phyloP scores from a whole-genome alignment of 2,888 invertebrate species.

The Heteropelma amictum region DNA sequence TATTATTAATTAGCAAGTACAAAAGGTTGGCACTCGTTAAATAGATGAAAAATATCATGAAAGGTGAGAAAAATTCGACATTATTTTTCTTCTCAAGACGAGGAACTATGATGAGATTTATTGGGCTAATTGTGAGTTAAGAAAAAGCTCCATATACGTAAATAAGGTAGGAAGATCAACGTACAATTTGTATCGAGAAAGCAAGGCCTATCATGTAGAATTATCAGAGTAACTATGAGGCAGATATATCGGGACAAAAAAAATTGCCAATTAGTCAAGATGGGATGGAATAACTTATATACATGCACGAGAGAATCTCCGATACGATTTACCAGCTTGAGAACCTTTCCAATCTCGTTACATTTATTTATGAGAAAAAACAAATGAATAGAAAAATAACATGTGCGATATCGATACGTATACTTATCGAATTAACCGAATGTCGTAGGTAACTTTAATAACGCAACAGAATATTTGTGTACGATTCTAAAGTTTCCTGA shows the following conservation, averaged over 20 bases:
- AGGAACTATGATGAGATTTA: too few relatives aligned
- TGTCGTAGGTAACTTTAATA: not conserved
- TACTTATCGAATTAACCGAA: conserved; percentile 25
- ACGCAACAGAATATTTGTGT: not conserved
- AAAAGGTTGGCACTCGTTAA: too few relatives aligned
- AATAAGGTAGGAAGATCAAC: too few relatives aligned
- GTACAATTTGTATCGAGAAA: too few relatives aligned
- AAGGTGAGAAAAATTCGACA: too few relatives aligned
- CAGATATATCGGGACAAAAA: not conserved
- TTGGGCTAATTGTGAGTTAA: too few relatives aligned
- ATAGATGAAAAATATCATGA: too few relatives aligned
- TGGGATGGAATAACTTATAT: not conserved
- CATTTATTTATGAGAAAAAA: conserved; percentile 3
- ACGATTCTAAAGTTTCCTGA: conserved; percentile 20
- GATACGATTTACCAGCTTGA: conserved; percentile 23
- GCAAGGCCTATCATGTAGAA: too few relatives aligned
- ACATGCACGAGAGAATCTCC: not conserved
- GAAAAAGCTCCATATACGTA: too few relatives aligned
- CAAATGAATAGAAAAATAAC: conserved; percentile 5
- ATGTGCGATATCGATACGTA: conserved; percentile 8
- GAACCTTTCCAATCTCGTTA: conserved; percentile 36
- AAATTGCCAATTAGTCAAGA: not conserved
- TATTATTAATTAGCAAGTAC: too few relatives aligned
- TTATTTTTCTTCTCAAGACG: too few relatives aligned
- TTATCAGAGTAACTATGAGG: too few relatives aligned